phyloP scores from a whole-genome alignment of 2,113 vertebrate genomes.

The Cichladusa arquata region DNA sequence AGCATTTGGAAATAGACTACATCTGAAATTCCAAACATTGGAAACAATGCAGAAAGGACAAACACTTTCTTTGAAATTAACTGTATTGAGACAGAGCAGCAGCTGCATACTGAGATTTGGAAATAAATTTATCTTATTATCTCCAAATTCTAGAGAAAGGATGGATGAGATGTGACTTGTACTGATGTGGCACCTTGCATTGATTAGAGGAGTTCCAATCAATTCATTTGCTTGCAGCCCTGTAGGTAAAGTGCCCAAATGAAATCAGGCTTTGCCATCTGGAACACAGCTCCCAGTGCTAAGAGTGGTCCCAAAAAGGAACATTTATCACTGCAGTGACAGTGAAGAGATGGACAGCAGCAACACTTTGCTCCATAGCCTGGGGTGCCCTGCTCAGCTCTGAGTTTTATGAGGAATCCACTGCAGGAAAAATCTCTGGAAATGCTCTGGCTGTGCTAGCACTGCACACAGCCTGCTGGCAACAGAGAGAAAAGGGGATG shows the following conservation, averaged over 20 bases:
- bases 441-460: neutral
- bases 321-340: neutral
- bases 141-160: neutral
- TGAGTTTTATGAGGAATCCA: neutral
- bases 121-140: neutral
- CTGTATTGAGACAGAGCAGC: neutral
- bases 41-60: neutral
- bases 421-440: neutral
- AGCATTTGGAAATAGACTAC: neutral
- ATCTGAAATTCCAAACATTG: neutral
- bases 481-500: neutral
- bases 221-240: neutral
- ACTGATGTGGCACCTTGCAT: neutral
- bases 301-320: neutral
- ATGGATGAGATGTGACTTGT: neutral
- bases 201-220: neutral
- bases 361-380: neutral
- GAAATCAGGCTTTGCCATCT: neutral
- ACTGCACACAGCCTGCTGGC: neutral
- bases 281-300: neutral
- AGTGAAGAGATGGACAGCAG: neutral
- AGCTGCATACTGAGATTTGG: neutral
- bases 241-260: neutral
- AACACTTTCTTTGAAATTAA: neutral
- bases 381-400: neutral